Base-by-base conservation (phyloP, 2,113 vertebrate genomes). In the Plestiodon gilberti region DNA sequence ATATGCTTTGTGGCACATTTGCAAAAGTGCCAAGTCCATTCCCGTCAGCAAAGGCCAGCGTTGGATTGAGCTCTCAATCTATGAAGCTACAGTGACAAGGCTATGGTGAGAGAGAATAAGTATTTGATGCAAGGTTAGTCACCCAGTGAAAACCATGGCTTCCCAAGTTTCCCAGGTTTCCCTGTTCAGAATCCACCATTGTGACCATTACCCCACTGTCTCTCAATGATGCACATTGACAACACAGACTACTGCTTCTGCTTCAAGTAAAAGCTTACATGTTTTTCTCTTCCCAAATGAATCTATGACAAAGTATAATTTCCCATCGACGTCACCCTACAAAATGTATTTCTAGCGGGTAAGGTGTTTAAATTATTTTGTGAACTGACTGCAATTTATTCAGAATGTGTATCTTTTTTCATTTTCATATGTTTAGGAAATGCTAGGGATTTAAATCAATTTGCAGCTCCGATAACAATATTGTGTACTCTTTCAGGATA, bases 341-440 rank as follows among this genome's bases (percentile, higher is more conserved):
- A 33, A 80, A 90, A 82, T 3, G 83, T 30, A 64, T 3, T 0
- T 30, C 9, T 76, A 89, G 11, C 10, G 18, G 35, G 65, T 81
- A 88, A 80, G 33, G 4, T 33, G 67, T 70, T 81, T 76, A 15
- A 91, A 84, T 0, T 61, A 61, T 1, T 74, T 73, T 2, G 0
- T 11, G 64, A 55, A 86, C 0, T 48, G 57, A 75, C 82, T 75
- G 71, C 75, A 64, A 75, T 64, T 84, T 61, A 62, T 76, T 65
- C 71, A 28, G 38, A 76, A 84, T 43, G 28, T 64, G 17, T 1
- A 35, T 75, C 80, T 8, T 81, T 1, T 20, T 82, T 55, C 30
- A 2, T 1, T 89, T 84, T 83, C 76, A 85, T 20, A 35, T 13
- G 79, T n/a, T 30, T 87, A 71, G 89, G 40, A 85, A 88, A 77